Evolutionary conservation across 2,797 vertebrate genomes (phyloP), one percentile per base, ranked within the genome.

Genomic region (Vespertilio murinus): DNA sequence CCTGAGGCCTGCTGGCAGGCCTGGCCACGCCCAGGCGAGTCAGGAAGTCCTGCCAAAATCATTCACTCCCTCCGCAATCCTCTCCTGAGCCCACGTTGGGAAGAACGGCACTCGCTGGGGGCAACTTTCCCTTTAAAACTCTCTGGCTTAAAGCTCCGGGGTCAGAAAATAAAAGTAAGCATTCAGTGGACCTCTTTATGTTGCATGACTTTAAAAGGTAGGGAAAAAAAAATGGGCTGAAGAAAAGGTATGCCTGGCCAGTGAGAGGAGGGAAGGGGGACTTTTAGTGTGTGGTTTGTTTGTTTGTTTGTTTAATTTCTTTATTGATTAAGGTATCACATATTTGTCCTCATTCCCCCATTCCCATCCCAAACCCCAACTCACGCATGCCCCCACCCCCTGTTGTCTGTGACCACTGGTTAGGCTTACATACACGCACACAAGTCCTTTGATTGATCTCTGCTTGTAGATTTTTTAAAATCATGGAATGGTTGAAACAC

Each of bases 161-260:
- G 47, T 77, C 35, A 20, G 23, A 33, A 71, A 82, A 74, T 25
- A 85, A 88, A 94, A 79, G n/a, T 9, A 49, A 81, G 47, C n/a
- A 30, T 2, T 12, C 54, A 65, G 1, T 1, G 13, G 8, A 16
- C 78, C 38, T 42, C 70, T 82, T 87, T 47, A 14, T 2, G 7
- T 35, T 40, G 16, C 7, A 8, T 14, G 59, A 49, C 65, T 40
- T 71, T 18, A 22, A 28, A 20, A 2, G 7, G 65, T 18, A 23
- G 22, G 42, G 49, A 20, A 80, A 25, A 25, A 1, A 80, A 25
- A 25, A 1, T 61, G 7, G 49, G 77, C 42, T 23, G 1, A 10
- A 49, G 69, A 47, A 78, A 70, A 81, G 54, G 54, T n/a, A 30
- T 6, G 30, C 12, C 33, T 38, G 42, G 2, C 74, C n/a, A 38